Base-by-base conservation (phyloP, 35 echinoderm and acorn worm genomes). In the Lytechinus pictus region DNA sequence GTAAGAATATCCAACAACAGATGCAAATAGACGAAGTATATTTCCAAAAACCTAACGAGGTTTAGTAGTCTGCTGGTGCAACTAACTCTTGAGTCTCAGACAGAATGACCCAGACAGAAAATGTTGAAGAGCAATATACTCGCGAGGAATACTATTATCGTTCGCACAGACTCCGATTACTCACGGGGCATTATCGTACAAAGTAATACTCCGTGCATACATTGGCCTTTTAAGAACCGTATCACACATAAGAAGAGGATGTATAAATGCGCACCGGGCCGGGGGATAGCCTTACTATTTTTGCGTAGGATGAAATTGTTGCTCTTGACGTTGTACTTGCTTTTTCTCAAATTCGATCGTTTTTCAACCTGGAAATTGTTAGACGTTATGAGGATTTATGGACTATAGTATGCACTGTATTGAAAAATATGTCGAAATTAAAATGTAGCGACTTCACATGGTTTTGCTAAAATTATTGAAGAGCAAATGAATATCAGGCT, bases 101-200 rank as follows among this genome's bases (percentile, higher is more conserved):
- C 88, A 90, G 88, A 90, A 54, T 90, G 88, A 90, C 88, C 88
- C 52, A 44, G 28, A 52, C 28, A 33, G 2, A 90, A 21, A 13
- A 90, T 90, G 88, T 44, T 90, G 28, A 27, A 11, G 27, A 5
- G 88, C 88, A 90, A 90, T 90, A 90, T 90, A 79, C 66, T 79
- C 66, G 6, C 7, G 66, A 79, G 66, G n/a, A 79, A 79, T 79
- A 79, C 66, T 19, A 79, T 3, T 60, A 60, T 16, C 66, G 66
- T 16, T 79, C 19, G 19, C 19, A n/a, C n/a, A 3, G 66, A 79
- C 66, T 24, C 19, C n/a, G 6, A 79, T 79, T 79, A 79, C 66
- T 79, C 66, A 79, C 66, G 14, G 21, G 14, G 21, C 16, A 79
- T 79, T 24, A 79, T 79, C 66, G 66, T 14, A 79, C 66, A 79